These are phyloP conservation scores for Coilia nasus DNA, from an alignment of 2,797 vertebrate genomes.

Conservation along the genomic window DNA sequence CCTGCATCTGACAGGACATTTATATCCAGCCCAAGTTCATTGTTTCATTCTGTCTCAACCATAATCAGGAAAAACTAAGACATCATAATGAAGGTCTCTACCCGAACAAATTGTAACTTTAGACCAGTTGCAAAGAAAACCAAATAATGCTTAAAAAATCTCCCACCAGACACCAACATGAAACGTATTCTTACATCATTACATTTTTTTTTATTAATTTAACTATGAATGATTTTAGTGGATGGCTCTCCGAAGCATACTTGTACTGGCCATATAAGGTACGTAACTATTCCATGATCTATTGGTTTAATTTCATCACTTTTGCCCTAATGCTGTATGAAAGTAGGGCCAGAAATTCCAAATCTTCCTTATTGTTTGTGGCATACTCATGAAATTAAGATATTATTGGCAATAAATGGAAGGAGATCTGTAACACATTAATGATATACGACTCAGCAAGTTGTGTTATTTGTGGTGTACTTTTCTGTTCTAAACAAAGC, in stretches of 20 bases:
- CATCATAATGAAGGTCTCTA: not conserved
- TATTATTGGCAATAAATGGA: not conserved
- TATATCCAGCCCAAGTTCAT: not conserved
- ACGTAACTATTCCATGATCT: not conserved
- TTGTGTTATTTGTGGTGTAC: not conserved
- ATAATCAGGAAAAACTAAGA: not conserved
- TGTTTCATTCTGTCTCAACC: not conserved
- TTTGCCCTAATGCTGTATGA: not conserved
- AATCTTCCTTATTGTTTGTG: not conserved
- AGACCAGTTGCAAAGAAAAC: not conserved
- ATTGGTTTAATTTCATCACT: not conserved
- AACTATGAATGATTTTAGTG: not conserved
- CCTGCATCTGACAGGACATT: not conserved
- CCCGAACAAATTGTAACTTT: not conserved
- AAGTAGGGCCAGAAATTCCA: not conserved
- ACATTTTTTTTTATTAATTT: not conserved
- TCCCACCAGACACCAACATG: not conserved
- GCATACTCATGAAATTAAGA: not conserved
- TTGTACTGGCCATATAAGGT: not conserved
- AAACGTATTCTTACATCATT: not conserved
- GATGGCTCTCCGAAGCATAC: not conserved
- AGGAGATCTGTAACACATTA: not conserved
- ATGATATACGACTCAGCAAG: not conserved
- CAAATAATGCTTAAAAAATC: not conserved
- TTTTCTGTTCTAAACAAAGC: not conserved